phyloP scores from a whole-genome alignment of 2,888 invertebrate species.

The Gari tellinella region DNA sequence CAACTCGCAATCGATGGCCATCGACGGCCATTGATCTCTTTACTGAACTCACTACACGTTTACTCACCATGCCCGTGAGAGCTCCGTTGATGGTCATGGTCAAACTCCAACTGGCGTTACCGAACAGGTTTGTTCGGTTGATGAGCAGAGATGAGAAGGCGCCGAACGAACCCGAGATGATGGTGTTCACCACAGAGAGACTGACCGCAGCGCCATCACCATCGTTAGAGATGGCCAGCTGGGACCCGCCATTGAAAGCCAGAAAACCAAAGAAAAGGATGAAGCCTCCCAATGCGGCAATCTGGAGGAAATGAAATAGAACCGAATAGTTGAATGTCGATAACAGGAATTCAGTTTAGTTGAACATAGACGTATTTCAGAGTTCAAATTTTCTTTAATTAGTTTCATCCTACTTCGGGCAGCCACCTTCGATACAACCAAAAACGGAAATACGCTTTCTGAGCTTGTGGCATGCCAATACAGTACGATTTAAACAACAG shows the following conservation, averaged over 20 bases:
- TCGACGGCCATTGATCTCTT: no score
- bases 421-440: no score
- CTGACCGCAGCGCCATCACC: conserved; percentile 85
- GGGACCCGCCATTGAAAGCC: conserved; percentile 86
- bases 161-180: conserved; percentile 85
- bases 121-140: conserved; percentile 64
- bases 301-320: conserved; percentile 79
- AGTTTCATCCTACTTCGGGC: no score
- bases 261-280: conserved; percentile 86
- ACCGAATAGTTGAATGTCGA: no score
- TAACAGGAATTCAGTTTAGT: no score
- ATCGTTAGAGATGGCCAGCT: conserved; percentile 83
- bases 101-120: conserved; percentile 84
- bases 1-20: no score
- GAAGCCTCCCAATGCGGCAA: conserved; percentile 86
- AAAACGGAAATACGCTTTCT: no score
- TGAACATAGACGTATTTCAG: no score
- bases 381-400: no score
- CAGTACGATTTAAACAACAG: no score
- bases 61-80: conserved; percentile 85
- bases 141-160: conserved; percentile 84
- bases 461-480: no score
- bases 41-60: no score
- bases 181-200: conserved; percentile 85
- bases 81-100: conserved; percentile 85